Evolutionary conservation across 2,888 invertebrate species (phyloP).

Genomic region (Chymomyza caudatula): DNA sequence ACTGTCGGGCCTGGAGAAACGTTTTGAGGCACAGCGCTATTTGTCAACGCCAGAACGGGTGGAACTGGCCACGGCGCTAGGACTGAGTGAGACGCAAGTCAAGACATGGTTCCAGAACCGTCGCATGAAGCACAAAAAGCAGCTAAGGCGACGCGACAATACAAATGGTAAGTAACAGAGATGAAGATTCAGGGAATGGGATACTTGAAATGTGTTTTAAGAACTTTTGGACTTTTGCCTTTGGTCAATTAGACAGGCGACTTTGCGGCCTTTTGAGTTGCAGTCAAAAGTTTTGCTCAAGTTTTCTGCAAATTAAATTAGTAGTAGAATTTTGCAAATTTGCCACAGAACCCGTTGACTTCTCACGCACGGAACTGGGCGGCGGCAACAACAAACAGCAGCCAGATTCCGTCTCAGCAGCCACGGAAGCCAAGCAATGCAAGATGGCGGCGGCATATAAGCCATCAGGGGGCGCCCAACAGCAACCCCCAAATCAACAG

Average conservation of each 20-base stretch:
- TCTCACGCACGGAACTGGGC: conserved; percentile 75
- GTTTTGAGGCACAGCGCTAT: conserved; percentile 95
- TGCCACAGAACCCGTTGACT: conserved; percentile 77
- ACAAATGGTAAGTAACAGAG: conserved; percentile 73
- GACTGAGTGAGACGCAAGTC: conserved; percentile 96
- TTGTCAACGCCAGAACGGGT: conserved; percentile 97
- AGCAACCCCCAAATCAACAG: conserved; percentile 17
- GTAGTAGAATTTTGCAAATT: conserved; percentile 45
- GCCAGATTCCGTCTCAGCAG: conserved; percentile 10
- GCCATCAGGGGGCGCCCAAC: conserved; percentile 17
- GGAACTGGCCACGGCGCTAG: conserved; percentile 94
- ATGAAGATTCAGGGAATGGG: background rate
- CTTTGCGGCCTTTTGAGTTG: conserved; percentile 25
- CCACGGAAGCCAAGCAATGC: conserved; percentile 38
- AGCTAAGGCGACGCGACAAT: conserved; percentile 80
- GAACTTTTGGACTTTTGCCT: conserved; percentile 33
- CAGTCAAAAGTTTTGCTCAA: conserved; percentile 44
- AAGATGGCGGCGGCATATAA: conserved; percentile 33
- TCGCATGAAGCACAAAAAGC: conserved; percentile 97
- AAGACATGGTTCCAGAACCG: conserved; percentile 99
- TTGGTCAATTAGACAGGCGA: conserved; percentile 46
- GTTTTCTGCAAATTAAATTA: conserved; percentile 58
- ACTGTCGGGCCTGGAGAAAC: conserved; percentile 91
- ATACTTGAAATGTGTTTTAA: conserved; percentile 36
- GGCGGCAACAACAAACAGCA: conserved; percentile 22